These are phyloP conservation scores for Anguilla rostrata DNA, from an alignment of 2,113 vertebrate genomes.

Conservation along the genomic window DNA sequence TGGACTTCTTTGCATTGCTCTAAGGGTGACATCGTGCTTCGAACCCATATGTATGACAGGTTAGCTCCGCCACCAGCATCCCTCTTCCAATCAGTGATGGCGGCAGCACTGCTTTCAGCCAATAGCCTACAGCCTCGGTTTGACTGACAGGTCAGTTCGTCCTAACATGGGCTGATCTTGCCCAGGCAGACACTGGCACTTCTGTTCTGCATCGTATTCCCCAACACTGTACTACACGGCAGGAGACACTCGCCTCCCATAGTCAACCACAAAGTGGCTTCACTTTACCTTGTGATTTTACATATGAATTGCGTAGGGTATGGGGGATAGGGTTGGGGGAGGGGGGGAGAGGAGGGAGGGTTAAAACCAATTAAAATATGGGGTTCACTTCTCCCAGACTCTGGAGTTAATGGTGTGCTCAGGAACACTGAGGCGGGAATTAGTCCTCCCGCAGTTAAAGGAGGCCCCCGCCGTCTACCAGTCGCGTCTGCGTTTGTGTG, in stretches of 20 bases:
- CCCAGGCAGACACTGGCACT: not conserved
- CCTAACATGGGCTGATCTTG: not conserved
- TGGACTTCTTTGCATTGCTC: too few relatives aligned
- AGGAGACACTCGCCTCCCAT: not conserved
- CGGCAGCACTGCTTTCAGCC: not conserved
- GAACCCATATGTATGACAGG: too few relatives aligned
- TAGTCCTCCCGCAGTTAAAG: too few relatives aligned
- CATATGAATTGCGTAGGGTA: not conserved
- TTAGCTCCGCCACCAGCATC: too few relatives aligned
- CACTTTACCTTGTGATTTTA: not conserved
- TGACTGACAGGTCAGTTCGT: not conserved
- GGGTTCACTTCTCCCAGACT: not conserved
- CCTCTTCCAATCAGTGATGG: constrained; percentile 12
- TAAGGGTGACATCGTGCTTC: too few relatives aligned
- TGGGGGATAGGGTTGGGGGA: not conserved
- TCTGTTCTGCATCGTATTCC: too few relatives aligned
- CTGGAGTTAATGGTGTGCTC: not conserved
- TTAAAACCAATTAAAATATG: not conserved
- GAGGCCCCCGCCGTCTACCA: not conserved
- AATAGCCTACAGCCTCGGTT: not conserved
- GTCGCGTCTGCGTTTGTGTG: not conserved
- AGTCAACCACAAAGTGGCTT: not conserved
- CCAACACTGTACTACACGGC: not conserved
- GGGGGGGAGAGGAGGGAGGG: too few relatives aligned
- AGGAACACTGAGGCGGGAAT: not conserved